Conservation (phyloP, 2,797 vertebrate genomes). For the Lerista edwardsae region DNA sequence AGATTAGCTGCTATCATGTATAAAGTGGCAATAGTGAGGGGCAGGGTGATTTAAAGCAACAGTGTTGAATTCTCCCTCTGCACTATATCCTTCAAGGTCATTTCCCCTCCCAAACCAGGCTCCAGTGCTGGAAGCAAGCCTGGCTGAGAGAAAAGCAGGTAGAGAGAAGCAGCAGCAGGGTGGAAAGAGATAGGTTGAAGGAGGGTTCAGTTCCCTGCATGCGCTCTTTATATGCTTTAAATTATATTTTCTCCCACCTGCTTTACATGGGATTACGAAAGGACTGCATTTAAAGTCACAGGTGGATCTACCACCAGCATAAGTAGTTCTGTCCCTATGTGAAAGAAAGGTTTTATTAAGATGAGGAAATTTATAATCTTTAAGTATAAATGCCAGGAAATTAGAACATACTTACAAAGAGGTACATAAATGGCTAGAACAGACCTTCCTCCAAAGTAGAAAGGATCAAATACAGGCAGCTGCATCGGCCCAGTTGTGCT, state of each 20-base stretch:
- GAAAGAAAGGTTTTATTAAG: not conserved
- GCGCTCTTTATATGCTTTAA: not conserved
- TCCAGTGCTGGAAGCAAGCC: not conserved
- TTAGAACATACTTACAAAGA: not conserved
- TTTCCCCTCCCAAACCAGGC: no score
- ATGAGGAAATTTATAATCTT: not conserved
- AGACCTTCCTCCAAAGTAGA: not conserved
- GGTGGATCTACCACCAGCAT: not conserved
- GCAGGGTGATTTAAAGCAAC: not conserved
- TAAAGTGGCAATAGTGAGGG: not conserved
- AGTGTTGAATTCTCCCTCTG: not conserved
- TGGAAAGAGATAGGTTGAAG: not conserved
- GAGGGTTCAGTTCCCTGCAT: not conserved
- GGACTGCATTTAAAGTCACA: not conserved
- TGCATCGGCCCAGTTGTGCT: no score
- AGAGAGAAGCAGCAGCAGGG: not conserved
- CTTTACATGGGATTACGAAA: not conserved
- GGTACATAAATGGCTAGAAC: not conserved
- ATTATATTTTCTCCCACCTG: not conserved
- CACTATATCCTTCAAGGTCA: no score
- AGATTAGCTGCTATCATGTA: not conserved
- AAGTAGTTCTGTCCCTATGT: not conserved
- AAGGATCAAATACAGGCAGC: not conserved
- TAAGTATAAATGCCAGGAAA: not conserved
- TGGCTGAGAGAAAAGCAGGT: not conserved